phyloP scores from a whole-genome alignment of 2,888 invertebrate genomes.

The Abrostola tripartita region DNA sequence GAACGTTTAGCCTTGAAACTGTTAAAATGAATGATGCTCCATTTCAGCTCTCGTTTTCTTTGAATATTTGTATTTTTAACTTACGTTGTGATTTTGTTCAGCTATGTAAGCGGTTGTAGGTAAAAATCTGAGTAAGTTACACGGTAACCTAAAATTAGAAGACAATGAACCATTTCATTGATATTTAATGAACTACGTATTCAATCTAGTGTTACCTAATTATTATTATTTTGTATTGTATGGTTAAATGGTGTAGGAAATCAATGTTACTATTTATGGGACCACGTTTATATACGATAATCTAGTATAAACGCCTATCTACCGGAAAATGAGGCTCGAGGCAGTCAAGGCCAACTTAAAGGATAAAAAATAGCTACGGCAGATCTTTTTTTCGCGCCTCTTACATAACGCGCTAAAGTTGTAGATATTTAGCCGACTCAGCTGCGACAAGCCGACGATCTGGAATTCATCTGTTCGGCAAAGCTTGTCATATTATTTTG shows the following conservation, averaged over 20 bases:
- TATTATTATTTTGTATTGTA: too few relatives aligned
- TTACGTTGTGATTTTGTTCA: slow-evolving; percentile 14
- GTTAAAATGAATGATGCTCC: slow-evolving; percentile 22
- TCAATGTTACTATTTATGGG: too few relatives aligned
- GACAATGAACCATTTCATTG: not conserved
- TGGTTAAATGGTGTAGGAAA: too few relatives aligned
- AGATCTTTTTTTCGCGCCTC: slow-evolving; percentile 25
- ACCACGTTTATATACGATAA: not conserved
- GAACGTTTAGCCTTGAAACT: slow-evolving; percentile 35
- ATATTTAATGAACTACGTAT: not conserved
- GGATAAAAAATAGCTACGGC: slow-evolving; percentile 31
- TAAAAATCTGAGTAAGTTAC: not conserved
- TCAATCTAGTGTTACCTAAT: not conserved
- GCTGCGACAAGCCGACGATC: slow-evolving; percentile 20
- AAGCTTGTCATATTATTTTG: not conserved
- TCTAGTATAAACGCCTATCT: slow-evolving; percentile 16
- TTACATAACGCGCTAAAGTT: slow-evolving; percentile 38
- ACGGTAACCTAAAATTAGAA: not conserved
- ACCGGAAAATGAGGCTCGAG: slow-evolving; percentile 23
- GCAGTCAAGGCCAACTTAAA: slow-evolving; percentile 24
- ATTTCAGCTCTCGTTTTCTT: slow-evolving; percentile 22
- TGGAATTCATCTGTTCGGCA: slow-evolving; percentile 15
- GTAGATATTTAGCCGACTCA: slow-evolving; percentile 29
- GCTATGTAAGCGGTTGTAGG: not conserved
- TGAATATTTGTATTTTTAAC: slow-evolving; percentile 20